Evolutionary conservation across 2,113 vertebrate species (phyloP).

Genomic region (Rhinopithecus roxellana): DNA sequence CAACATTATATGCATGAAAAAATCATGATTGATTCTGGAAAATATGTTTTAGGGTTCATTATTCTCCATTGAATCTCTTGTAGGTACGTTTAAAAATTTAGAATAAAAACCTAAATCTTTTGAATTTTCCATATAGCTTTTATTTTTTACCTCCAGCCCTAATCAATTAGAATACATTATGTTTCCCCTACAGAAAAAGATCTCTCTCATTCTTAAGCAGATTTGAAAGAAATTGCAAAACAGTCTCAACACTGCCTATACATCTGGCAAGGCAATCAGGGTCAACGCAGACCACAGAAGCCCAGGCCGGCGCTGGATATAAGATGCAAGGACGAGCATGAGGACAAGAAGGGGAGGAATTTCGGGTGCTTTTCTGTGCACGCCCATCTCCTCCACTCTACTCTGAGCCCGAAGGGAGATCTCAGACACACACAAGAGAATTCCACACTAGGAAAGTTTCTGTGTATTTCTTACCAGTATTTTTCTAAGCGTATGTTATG

Average conservation of each 20-base stretch:
- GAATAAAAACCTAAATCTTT: background rate
- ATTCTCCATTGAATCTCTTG: background rate
- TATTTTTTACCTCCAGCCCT: background rate
- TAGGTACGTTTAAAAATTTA: background rate
- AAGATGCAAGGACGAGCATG: too few relatives aligned
- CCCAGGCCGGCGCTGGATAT: accelerated
- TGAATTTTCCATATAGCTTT: background rate
- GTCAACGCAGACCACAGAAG: background rate
- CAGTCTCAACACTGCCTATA: background rate
- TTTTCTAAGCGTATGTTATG: conserved; percentile 10
- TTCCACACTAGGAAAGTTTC: background rate
- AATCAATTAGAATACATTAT: background rate
- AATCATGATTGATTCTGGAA: background rate
- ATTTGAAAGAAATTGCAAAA: background rate
- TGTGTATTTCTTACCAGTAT: background rate
- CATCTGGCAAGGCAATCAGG: background rate
- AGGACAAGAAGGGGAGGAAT: background rate
- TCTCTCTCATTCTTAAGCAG: background rate
- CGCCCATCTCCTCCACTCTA: background rate
- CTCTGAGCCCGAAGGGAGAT: background rate
- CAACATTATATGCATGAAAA: background rate
- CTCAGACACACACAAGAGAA: background rate
- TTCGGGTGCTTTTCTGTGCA: background rate
- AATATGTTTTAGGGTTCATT: background rate
- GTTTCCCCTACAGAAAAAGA: background rate